Evolutionary conservation across 2,888 invertebrate species (phyloP).

Genomic region (Siphlonurus alternatus): DNA sequence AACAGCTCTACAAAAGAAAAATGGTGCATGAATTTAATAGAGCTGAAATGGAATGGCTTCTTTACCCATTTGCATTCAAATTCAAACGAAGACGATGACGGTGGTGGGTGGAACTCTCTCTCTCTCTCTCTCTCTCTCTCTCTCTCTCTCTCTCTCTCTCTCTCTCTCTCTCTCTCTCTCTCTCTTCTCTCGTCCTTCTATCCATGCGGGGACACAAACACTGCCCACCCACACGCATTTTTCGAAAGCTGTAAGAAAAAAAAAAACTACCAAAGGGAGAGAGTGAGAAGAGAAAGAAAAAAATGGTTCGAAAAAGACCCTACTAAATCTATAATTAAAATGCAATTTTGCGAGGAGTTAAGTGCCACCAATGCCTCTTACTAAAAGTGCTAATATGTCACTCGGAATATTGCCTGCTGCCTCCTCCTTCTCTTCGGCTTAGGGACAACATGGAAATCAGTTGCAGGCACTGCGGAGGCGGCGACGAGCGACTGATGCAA

Average conservation of each 20-base stretch:
- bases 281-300: neutral
- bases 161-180: neutral
- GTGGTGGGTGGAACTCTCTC: slow-evolving; percentile 13
- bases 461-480: neutral
- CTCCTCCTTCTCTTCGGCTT: too few species aligned
- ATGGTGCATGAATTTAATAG: slow-evolving; percentile 19
- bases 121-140: neutral
- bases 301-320: neutral
- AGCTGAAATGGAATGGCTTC: slow-evolving; percentile 18
- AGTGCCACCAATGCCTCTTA: slow-evolving; percentile 10
- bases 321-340: neutral
- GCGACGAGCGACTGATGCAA: neutral
- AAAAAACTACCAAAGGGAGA: neutral
- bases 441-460: neutral
- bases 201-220: slow-evolving; percentile 5
- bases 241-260: slow-evolving; percentile 7
- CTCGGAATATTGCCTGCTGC: slow-evolving; percentile 11
- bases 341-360: slow-evolving; percentile 9
- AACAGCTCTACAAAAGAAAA: slow-evolving; percentile 18
- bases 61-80: slow-evolving; percentile 18
- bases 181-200: neutral
- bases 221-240: slow-evolving; percentile 1
- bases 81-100: slow-evolving; percentile 18
- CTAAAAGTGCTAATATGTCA: slow-evolving; percentile 11
- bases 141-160: neutral